Percentiles rank a stretch among this genome's conserved stretches.
Conservation (phyloP, 1,140 invertebrate species). For the Gryllus bimaculatus region DNA sequence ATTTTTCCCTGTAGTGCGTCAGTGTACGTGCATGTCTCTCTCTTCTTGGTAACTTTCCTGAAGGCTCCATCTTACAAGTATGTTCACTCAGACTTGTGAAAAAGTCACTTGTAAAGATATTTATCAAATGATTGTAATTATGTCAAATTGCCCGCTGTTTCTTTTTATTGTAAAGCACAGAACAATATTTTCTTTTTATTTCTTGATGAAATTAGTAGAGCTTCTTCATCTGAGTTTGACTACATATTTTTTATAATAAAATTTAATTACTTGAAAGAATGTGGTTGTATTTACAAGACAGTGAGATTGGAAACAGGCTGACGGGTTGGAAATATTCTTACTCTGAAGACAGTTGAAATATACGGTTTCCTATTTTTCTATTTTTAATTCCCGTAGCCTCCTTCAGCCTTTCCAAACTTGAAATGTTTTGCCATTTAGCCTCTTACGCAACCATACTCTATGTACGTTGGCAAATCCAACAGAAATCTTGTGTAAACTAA, state of each 20-base stretch:
- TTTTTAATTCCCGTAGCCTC: neutral
- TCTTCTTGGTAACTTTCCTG: neutral
- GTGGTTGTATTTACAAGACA: neutral
- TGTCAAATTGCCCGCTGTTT: neutral
- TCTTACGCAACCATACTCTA: neutral
- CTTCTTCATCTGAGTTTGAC: neutral
- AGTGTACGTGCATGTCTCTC: neutral
- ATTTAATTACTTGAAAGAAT: neutral
- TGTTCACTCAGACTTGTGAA: neutral
- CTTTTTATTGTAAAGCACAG: neutral
- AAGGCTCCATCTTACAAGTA: neutral
- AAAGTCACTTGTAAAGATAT: neutral
- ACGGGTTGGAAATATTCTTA: neutral
- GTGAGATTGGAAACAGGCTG: neutral
- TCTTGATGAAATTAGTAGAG: neutral
- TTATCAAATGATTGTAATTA: neutral
- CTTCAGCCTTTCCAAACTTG: neutral
- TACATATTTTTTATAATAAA: neutral
- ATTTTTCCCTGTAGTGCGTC: neutral
- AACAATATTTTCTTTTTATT: neutral
- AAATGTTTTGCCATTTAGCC: neutral
- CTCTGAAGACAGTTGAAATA: neutral
- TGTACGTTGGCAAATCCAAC: neutral
- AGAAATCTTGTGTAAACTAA: neutral
- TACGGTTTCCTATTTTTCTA: neutral